These are phyloP conservation scores for Eidolon helvum DNA, from an alignment of 2,113 vertebrate species.

Conservation along the genomic window DNA sequence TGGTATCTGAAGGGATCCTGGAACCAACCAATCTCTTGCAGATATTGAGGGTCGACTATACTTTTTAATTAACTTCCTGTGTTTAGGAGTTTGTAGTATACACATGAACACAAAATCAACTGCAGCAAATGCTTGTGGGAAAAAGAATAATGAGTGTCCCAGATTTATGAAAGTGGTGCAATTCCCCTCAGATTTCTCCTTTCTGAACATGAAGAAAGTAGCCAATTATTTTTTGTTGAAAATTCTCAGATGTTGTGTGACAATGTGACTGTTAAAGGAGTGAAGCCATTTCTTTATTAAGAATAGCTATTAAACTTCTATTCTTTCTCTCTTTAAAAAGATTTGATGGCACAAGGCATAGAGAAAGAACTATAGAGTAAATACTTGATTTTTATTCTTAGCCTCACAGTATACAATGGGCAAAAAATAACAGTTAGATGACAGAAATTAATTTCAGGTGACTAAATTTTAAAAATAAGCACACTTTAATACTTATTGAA, in stretches of 20 bases:
- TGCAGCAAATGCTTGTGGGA: slow-evolving; percentile 20
- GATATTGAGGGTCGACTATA: not conserved
- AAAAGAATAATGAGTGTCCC: not conserved
- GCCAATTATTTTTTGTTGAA: slow-evolving; percentile 91
- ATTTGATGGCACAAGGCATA: slow-evolving; percentile 64
- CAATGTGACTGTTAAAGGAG: slow-evolving; percentile 82
- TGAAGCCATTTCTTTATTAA: slow-evolving; percentile 84
- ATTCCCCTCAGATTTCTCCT: slow-evolving; percentile 79
- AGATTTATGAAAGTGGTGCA: slow-evolving; percentile 63
- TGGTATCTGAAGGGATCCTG: not conserved
- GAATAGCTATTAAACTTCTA: slow-evolving; percentile 77
- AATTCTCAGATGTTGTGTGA: slow-evolving; percentile 85
- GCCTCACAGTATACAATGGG: not conserved
- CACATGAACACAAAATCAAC: not conserved
- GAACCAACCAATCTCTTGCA: not conserved
- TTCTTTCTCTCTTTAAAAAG: slow-evolving; percentile 55
- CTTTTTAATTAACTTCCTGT: not conserved
- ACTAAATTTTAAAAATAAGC: not conserved
- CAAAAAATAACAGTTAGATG: rapidly evolving
- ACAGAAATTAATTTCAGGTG: not conserved
- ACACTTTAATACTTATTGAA: not conserved
- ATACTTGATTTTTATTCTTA: not conserved
- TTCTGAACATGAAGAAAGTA: slow-evolving; percentile 77
- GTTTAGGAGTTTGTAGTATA: not conserved
- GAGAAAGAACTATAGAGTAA: slow-evolving; percentile 16